Base-by-base conservation (phyloP, 2,113 vertebrate species). In the Thalassoma bifasciatum region DNA sequence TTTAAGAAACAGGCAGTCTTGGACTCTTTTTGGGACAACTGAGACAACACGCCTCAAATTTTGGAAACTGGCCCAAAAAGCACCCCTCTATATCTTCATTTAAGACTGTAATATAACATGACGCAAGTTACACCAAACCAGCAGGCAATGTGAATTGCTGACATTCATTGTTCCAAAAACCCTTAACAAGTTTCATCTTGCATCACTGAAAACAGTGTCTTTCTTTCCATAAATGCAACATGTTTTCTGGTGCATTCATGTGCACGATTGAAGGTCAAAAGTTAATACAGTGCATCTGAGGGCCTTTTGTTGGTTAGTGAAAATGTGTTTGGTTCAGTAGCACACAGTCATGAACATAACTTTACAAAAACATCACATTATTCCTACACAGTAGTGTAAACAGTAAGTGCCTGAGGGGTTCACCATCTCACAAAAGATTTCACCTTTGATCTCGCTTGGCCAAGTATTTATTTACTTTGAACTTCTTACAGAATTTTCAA, bases 401-500 rank as follows among this genome's bases (percentile, higher is more conserved):
- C 17, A 64, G 30, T 19, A 44, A 30, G 9, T 19, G 17, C 30
- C 34, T 60, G 10, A 53, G 23, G n/a, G 9, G 36, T 57, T 42
- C 14, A 64, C 10, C 11, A 57, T 24, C 9, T 52, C 54, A 36
- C 23, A 10, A 16, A 11, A 54, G 23, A 40, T 21, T 14, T 10
- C 21, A 47, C 22, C 14, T 61, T 51, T 47, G 51, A 69, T 24
- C 42, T 61, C 10, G n/a, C 36, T 34, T 44, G 19, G 49, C 19
- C 10, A n/a, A 36, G 38, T 13, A 60, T 60, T 52, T 54, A 49
- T 68, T 61, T 51, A 36, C 10, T 22, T 21, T 24, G 16, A 22
- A 60, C 22, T 52, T 65, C 14, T 40, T 22, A 51, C 38, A 56
- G 46, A 24, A 53, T 68, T 59, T 67, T 6, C 14, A 64, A 38